phyloP scores from a whole-genome alignment of 2,888 invertebrate species.

The Clepsis dumicolana region DNA sequence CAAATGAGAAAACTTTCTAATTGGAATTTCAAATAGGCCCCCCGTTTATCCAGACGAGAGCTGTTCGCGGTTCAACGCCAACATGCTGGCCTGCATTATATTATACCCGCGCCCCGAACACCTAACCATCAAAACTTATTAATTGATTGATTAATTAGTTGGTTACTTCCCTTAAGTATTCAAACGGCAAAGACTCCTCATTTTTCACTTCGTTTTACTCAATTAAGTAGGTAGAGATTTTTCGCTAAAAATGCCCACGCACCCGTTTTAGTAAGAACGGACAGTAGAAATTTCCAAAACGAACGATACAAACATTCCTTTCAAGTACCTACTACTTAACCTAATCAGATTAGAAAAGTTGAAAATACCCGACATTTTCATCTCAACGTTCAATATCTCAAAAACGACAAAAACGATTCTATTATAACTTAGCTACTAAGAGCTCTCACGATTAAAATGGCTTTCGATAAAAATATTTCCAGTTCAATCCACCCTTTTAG shows the following conservation, averaged over 20 bases:
- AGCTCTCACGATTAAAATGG: no score
- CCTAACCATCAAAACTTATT: conserved; percentile 15
- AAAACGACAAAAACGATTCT: no score
- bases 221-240: neutral
- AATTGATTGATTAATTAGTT: conserved; percentile 29
- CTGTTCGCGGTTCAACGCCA: conserved; percentile 74
- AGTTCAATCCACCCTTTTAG: no score
- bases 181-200: neutral
- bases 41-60: conserved; percentile 80
- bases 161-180: conserved; percentile 9
- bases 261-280: neutral
- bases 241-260: neutral
- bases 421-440: no score
- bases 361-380: neutral
- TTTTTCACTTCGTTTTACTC: conserved; percentile 1
- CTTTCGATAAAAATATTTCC: no score
- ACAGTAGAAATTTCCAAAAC: neutral
- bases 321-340: neutral
- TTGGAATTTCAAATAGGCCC: conserved; percentile 85
- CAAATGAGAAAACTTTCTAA: conserved; percentile 86
- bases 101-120: conserved; percentile 46
- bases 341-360: no score
- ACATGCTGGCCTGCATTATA: conserved; percentile 69
- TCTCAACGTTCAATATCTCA: no score
- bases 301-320: neutral